Evolutionary conservation across 2,888 invertebrate species (phyloP).

Genomic region (Petrolisthes cinctipes): DNA sequence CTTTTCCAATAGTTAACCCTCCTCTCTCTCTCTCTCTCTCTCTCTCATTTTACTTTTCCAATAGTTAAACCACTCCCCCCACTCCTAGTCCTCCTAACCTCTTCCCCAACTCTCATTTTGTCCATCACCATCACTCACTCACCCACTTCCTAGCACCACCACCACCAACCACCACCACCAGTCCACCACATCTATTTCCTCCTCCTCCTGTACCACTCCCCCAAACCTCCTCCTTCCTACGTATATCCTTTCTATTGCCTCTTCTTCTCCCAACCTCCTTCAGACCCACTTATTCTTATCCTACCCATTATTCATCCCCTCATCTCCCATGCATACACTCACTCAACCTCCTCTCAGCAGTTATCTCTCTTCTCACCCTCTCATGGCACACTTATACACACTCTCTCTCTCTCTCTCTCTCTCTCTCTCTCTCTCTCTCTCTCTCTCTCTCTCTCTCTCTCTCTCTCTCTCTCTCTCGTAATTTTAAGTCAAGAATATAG

Average conservation of each 20-base stretch:
- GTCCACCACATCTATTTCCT: background rate
- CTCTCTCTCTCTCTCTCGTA: background rate
- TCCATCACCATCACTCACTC: no score
- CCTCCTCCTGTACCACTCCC: background rate
- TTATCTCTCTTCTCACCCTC: background rate
- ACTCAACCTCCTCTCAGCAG: background rate
- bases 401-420: background rate
- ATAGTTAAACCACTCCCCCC: background rate
- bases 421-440: constrained; percentile 7
- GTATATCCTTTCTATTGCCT: background rate
- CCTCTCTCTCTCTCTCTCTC: background rate
- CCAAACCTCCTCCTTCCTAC: background rate
- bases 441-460: background rate
- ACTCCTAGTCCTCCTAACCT: background rate
- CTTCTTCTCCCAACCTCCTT: background rate
- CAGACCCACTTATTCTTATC: background rate
- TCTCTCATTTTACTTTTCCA: background rate
- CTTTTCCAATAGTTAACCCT: background rate
- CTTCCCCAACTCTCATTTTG: no score
- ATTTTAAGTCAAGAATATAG: background rate
- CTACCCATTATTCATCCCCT: background rate
- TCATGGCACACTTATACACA: background rate
- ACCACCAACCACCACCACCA: no score
- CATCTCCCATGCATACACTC: background rate
- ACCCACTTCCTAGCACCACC: no score